Evolutionary conservation across 37 sponge, comb jelly and placozoan genomes (phyloP).

Genomic region (Ianthella basta): DNA sequence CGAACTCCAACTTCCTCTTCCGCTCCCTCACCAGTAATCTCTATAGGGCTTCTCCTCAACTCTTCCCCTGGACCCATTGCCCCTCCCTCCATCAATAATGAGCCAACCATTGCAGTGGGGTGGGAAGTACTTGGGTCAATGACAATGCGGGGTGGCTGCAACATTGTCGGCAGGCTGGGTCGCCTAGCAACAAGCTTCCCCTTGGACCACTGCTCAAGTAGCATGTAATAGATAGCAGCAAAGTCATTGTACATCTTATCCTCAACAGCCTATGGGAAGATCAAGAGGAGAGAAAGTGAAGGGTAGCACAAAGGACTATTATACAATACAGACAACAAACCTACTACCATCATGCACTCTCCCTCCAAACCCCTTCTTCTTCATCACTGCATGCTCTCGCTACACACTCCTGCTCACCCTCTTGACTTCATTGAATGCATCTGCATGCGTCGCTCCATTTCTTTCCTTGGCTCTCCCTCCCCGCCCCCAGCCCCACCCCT

Average conservation of each 20-base stretch:
- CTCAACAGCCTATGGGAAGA: constrained; percentile 63
- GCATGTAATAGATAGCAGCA: constrained; percentile 79
- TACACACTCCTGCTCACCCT: constrained; percentile 68
- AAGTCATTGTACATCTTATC: constrained; percentile 66
- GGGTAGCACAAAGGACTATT: neutral
- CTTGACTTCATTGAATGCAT: neutral
- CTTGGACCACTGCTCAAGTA: constrained; percentile 70
- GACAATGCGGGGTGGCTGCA: constrained; percentile 23
- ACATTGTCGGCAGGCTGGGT: neutral
- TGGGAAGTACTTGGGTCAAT: constrained; percentile 26
- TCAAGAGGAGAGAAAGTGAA: neutral
- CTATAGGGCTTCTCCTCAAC: neutral
- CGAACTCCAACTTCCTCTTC: neutral
- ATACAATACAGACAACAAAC: too few relatives aligned
- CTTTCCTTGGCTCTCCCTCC: neutral
- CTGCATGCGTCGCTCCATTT: constrained; percentile 22
- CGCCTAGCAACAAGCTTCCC: constrained; percentile 42
- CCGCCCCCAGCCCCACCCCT: neutral
- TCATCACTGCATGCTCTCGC: too few relatives aligned
- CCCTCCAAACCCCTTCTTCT: too few relatives aligned
- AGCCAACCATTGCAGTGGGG: constrained; percentile 8
- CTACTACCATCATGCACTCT: too few relatives aligned
- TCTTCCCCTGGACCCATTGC: constrained; percentile 18
- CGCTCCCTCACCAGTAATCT: neutral
- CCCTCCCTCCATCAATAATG: neutral